Evolutionary conservation across 2,797 vertebrate species (phyloP), one percentile per base, ranked within the genome.

Genomic region (Falco rusticolus): DNA sequence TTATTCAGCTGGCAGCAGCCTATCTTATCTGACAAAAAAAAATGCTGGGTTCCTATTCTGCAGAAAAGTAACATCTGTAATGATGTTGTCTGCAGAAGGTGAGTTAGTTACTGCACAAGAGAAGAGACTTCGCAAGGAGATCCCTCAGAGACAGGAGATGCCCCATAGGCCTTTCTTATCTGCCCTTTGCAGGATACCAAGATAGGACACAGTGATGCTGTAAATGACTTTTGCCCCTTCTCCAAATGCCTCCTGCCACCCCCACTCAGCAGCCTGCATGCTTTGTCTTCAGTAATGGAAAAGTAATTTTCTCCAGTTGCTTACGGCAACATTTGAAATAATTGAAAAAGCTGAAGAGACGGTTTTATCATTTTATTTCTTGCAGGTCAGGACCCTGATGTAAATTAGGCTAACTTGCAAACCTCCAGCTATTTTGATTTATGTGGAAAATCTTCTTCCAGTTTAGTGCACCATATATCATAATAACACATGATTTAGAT

Each of bases 281-380:
- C 37, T 95, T 93, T 78, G 20, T 69, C 57, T 76, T 92, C 69
- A 86, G 22, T 81, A 94, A 66, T 31, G 20, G 51, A 65, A 96
- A 95, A 88, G 7, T 11, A 69, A 81, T 93, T 92, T 92, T 64
- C 54, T 78, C 50, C 31, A 75, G 57, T 78, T 93, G 61, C 61
- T 93, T 92, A 66, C 69, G 24, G 71, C 50, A 89, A 79, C 14
- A 71, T 81, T 87, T 87, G 37, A 85, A 91, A 87, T 89, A 94
- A 94, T 33, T 89, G 56, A 86, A 83, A 74, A 84, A 50, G 11
- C 22, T 56, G 33, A 92, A 92, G 80, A 94, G 24, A 72, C 7
- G 59, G 71, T 60, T 87, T 87, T 93, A 86, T 78, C 43, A 48
- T 93, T 92, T 92, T 89, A 84, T 92, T 93, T 85, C 79, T 84